Evolutionary conservation across 2,113 vertebrate genomes (phyloP).

Genomic region (Irena cyanogastra): DNA sequence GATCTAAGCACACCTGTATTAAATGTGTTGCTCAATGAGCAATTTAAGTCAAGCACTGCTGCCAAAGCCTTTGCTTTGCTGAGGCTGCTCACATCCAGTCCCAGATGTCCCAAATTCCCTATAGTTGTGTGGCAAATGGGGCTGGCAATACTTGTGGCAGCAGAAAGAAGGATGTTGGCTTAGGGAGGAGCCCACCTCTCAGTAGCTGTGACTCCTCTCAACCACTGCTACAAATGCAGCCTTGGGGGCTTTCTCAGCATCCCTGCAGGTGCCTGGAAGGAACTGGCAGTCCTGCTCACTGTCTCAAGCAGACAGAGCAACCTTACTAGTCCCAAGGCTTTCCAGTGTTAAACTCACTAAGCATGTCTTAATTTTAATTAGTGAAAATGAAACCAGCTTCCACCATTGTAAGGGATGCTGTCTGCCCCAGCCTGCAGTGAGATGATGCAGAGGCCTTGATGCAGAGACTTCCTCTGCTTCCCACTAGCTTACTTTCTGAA

Average conservation of each 20-base stretch:
- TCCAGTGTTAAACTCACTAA: background rate
- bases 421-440: background rate
- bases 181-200: background rate
- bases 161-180: background rate
- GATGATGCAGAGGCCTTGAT: rapidly evolving
- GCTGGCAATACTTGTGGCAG: background rate
- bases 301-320: background rate
- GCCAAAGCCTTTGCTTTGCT: background rate
- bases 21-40: background rate
- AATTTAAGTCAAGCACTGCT: background rate
- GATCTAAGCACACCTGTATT: background rate
- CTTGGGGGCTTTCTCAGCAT: background rate
- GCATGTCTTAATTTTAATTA: background rate
- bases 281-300: background rate
- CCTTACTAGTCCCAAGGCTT: background rate
- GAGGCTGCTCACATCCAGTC: background rate
- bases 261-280: background rate
- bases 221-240: background rate
- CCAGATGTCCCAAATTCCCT: background rate
- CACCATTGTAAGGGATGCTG: background rate
- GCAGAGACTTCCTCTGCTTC: background rate
- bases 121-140: background rate
- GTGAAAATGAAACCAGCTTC: background rate
- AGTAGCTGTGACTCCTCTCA: background rate
- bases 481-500: background rate